Conservation (phyloP, 2,888 invertebrate species). For the Leucoptera coffeella region DNA sequence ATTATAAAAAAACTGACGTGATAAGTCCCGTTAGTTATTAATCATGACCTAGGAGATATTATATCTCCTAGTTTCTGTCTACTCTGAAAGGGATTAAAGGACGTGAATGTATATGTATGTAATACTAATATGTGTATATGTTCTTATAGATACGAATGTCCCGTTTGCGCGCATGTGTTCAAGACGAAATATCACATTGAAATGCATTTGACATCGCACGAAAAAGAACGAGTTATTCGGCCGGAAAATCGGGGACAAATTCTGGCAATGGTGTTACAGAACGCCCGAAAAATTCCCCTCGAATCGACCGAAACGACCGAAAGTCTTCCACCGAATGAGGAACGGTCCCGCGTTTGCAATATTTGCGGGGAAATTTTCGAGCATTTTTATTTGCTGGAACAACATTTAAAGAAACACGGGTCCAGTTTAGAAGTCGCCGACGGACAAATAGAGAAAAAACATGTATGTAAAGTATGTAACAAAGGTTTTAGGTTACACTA, state of each 20-base stretch:
- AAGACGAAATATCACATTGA: conserved; percentile 34
- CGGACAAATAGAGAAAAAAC: too few species aligned
- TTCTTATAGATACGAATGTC: conserved; percentile 44
- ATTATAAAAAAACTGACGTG: too few species aligned
- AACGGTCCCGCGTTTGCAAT: conserved; percentile 32
- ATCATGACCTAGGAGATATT: too few species aligned
- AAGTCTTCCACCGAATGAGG: conserved; percentile 19
- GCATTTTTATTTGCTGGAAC: conserved; percentile 37
- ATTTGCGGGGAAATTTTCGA: conserved; percentile 38
- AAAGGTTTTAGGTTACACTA: conserved; percentile 38
- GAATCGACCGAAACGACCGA: conserved; percentile 7
- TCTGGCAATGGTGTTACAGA: conserved; percentile 37
- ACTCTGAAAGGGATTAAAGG: too few species aligned
- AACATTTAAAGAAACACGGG: conserved; percentile 35
- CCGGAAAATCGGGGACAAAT: conserved; percentile 33
- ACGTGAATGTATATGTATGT: too few species aligned
- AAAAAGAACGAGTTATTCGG: conserved; percentile 23
- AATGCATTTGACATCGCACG: conserved; percentile 33
- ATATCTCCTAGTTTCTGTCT: too few species aligned
- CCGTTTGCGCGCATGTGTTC: conserved; percentile 43
- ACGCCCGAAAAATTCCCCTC: conserved; percentile 27
- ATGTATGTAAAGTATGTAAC: conserved; percentile 26
- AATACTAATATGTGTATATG: too few species aligned
- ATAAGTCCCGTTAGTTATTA: too few species aligned
- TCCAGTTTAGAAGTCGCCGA: too few species aligned